Base-by-base conservation (phyloP, 2,888 invertebrate genomes). In the Sturmia bella region DNA sequence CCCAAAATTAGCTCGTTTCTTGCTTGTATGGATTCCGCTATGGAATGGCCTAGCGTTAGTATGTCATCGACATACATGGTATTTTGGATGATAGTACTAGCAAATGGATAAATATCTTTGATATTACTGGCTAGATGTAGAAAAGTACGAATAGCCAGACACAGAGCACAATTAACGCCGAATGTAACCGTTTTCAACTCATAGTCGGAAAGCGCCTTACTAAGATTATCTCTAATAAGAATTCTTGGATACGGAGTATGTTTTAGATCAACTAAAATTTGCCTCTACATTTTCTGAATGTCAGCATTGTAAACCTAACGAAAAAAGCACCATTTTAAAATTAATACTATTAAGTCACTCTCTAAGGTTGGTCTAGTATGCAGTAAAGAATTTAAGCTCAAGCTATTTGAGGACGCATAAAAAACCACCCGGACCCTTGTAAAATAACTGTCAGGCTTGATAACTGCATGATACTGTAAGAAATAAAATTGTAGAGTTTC, bases 101-200 rank as follows among this genome's bases (percentile, higher is more conserved):
- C 66, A 3, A 4, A 4, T 5, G 52, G 24, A 41, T 39, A 52
- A 41, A 5, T 45, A n/a, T 5, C 6, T 3, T 21, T 1, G 2
- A 52, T 7, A 39, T 64, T 37, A n/a, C 39, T 50, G 12, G 64
- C 50, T 7, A 37, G 19, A n/a, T 64, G 64, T 5, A 15, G 7
- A 5, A 64, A 11, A 3, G 64, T 64, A 11, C 64, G 48, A 19
- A 64, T 50, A 7, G 64, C 64, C 19, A 39, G 17, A n/a, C 39
- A 66, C 5, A 50, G 50, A 12, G 39, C 39, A n/a, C 48, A 52
- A 24, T 66, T 66, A 0, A 66, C 41, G 3, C 52, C 66, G 24
- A 69, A 56, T 19, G 43, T 69, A 0, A 66, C 39, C 3, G 41
- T 54, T 27, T 43, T 52, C 12, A 66, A 11, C 24, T 54, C 68